Conservation (phyloP, 2,113 vertebrate genomes). For the Rhinopomastus cyanomelas region DNA sequence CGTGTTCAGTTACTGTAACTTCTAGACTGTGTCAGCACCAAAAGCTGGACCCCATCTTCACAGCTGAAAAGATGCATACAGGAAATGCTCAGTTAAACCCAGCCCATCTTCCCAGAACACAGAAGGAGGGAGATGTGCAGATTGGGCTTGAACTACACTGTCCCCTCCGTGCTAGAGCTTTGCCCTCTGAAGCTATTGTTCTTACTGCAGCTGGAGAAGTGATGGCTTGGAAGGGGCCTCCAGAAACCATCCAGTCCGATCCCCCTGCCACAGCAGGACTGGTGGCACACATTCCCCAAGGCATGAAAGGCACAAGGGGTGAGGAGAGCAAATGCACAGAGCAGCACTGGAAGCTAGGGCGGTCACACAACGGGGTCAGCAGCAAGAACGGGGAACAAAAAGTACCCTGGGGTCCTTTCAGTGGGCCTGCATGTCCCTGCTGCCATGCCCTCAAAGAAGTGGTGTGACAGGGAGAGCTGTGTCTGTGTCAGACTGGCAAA, state of each 20-base stretch:
- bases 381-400: not conserved
- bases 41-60: not conserved
- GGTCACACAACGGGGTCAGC: not conserved
- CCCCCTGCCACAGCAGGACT: not conserved
- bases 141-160: not conserved
- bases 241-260: too few species aligned
- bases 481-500: slow-evolving; percentile 2
- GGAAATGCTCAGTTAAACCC: not conserved
- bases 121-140: not conserved
- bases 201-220: not conserved
- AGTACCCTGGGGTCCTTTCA: not conserved
- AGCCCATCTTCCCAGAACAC: not conserved
- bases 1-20: not conserved
- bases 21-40: not conserved
- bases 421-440: not conserved
- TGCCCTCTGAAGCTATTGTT: not conserved
- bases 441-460: not conserved
- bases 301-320: not conserved
- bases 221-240: not conserved
- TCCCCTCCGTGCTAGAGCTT: not conserved
- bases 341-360: not conserved
- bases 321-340: not conserved
- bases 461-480: not conserved
- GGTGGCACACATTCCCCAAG: not conserved
- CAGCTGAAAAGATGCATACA: not conserved